These are phyloP conservation scores for Chionodraco myersi DNA, from an alignment of 2,113 vertebrate genomes.

Conservation along the genomic window DNA sequence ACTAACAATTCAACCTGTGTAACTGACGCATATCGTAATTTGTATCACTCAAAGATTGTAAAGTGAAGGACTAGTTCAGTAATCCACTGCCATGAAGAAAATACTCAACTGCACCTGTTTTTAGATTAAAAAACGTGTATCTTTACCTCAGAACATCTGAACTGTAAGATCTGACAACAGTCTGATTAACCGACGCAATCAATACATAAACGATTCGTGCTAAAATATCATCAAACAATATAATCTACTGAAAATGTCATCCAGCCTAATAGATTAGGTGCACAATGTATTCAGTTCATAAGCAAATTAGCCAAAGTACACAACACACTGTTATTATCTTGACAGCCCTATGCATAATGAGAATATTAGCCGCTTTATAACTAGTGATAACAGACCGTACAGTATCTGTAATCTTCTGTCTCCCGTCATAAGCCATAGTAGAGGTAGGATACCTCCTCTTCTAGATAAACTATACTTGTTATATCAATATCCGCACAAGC, in stretches of 20 bases:
- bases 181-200: background rate
- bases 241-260: background rate
- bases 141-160: constrained; percentile 22
- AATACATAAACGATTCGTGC: background rate
- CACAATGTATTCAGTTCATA: constrained; percentile 17
- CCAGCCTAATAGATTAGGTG: constrained; percentile 15
- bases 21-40: constrained; percentile 19
- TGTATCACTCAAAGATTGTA: constrained; percentile 24
- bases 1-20: background rate
- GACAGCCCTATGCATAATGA: constrained; percentile 47
- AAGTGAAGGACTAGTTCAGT: constrained; percentile 35
- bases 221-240: background rate
- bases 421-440: constrained; percentile 57
- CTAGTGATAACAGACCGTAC: constrained; percentile 39
- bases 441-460: constrained; percentile 32
- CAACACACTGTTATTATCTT: constrained; percentile 23
- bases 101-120: constrained; percentile 12
- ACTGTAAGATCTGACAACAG: background rate
- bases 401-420: constrained; percentile 39
- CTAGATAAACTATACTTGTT: constrained; percentile 30
- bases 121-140: constrained; percentile 10
- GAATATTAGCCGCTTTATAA: constrained; percentile 27
- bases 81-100: constrained; percentile 61
- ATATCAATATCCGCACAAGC: constrained; percentile 50
- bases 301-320: constrained; percentile 39